Percentiles rank a stretch among this genome's conserved stretches.
phyloP scores from a whole-genome alignment of 2,888 invertebrate genomes.

The Coelopa pilipes region DNA sequence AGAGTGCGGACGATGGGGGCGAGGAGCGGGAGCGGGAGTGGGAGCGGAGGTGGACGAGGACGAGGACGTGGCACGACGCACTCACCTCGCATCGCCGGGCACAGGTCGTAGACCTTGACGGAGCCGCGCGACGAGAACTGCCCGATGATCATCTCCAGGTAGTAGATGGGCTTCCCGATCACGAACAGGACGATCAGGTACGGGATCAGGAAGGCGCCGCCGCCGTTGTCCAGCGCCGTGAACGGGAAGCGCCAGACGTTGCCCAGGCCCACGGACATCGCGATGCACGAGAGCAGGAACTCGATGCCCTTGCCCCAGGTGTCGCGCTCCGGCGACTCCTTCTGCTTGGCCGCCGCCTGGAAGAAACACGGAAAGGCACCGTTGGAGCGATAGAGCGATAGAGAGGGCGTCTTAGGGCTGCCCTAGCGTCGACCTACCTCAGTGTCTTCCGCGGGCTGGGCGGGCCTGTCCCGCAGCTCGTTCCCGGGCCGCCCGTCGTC shows the following conservation, averaged over 20 bases:
- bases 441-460: constrained; percentile 26
- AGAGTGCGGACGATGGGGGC: neutral
- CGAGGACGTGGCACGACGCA: neutral
- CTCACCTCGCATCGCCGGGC: constrained; percentile 78
- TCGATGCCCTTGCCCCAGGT: constrained; percentile 66
- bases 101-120: constrained; percentile 74
- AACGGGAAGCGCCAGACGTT: constrained; percentile 78
- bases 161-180: constrained; percentile 77
- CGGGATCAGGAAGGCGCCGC: constrained; percentile 76
- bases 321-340: constrained; percentile 55
- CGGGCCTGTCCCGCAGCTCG: constrained; percentile 5
- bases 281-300: constrained; percentile 66
- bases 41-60: neutral
- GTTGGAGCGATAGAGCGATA: neutral
- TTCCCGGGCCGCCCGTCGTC: constrained; percentile 55
- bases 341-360: constrained; percentile 36
- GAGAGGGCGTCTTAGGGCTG: neutral
- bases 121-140: constrained; percentile 79
- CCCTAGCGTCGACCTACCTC: neutral
- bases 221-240: constrained; percentile 75
- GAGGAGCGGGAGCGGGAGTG: neutral
- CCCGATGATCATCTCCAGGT: constrained; percentile 78
- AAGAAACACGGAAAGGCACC: no score
- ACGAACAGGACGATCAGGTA: constrained; percentile 73
- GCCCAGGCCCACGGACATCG: constrained; percentile 75